These are phyloP conservation scores for Drosophila guanche DNA, from an alignment of 1,140 invertebrate species.

Conservation along the genomic window DNA sequence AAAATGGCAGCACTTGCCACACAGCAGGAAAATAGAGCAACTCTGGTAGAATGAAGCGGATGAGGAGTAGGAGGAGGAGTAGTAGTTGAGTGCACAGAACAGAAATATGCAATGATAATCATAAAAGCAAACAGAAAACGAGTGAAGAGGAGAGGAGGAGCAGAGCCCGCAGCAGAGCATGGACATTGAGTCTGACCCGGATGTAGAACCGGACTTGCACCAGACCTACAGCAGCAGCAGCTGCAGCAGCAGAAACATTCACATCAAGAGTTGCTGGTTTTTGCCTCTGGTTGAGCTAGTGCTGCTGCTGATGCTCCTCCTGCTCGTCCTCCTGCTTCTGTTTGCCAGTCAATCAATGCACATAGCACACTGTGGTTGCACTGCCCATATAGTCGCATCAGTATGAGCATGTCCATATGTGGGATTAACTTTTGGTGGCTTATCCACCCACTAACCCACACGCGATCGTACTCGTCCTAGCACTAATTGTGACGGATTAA, in stretches of 20 bases:
- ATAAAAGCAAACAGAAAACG: slow-evolving; percentile 54
- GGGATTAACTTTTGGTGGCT: slow-evolving; percentile 5
- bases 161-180: too few relatives aligned
- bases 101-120: slow-evolving; percentile 68
- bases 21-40: slow-evolving; percentile 3
- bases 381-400: slow-evolving; percentile 4
- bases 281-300: background rate
- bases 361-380: slow-evolving; percentile 18
- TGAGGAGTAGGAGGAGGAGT: background rate
- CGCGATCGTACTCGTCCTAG: background rate
- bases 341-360: slow-evolving; percentile 60
- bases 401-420: background rate
- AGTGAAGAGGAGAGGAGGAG: background rate
- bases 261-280: slow-evolving; percentile 12
- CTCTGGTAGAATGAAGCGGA: slow-evolving; percentile 8
- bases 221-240: too few relatives aligned
- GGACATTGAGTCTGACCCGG: too few relatives aligned
- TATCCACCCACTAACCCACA: background rate
- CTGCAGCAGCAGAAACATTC: too few relatives aligned
- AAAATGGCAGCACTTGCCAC: too few relatives aligned
- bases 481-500: slow-evolving; percentile 48
- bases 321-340: background rate
- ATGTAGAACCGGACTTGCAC: too few relatives aligned
- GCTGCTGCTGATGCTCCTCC: slow-evolving; percentile 1
- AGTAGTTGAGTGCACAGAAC: slow-evolving; percentile 1